Conservation (phyloP, 2,113 vertebrate species). For the Trachemys scripta region DNA sequence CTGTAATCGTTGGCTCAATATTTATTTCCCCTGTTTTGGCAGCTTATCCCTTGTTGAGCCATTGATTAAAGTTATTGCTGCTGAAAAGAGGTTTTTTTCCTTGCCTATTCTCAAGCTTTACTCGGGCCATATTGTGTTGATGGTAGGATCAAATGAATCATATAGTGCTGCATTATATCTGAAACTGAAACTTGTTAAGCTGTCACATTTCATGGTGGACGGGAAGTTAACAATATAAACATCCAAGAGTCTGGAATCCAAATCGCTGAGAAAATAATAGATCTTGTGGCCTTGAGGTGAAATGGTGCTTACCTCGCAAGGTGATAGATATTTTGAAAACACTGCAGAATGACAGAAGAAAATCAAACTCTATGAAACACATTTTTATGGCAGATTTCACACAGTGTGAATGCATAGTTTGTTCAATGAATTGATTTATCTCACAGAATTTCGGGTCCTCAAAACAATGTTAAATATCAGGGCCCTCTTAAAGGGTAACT, state of each 20-base stretch:
- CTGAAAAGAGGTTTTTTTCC: background rate
- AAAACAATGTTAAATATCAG: background rate
- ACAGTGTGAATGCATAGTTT: background rate
- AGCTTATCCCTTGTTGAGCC: background rate
- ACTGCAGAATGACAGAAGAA: background rate
- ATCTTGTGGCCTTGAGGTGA: background rate
- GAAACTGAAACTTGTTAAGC: background rate
- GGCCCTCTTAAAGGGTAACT: background rate
- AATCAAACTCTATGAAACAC: background rate
- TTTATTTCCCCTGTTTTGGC: background rate
- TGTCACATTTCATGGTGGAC: background rate
- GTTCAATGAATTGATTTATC: background rate
- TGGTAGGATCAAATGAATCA: rapidly evolving
- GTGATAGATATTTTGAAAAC: background rate
- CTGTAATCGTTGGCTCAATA: background rate
- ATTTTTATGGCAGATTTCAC: background rate
- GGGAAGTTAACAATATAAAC: background rate
- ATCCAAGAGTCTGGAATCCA: background rate
- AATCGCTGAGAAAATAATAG: background rate
- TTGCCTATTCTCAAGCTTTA: background rate
- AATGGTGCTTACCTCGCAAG: background rate
- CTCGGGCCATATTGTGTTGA: background rate
- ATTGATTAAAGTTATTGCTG: background rate
- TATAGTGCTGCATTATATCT: background rate
- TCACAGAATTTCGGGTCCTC: background rate